Conservation (phyloP, 2,113 vertebrate genomes). For the Pluvialis apricaria region DNA sequence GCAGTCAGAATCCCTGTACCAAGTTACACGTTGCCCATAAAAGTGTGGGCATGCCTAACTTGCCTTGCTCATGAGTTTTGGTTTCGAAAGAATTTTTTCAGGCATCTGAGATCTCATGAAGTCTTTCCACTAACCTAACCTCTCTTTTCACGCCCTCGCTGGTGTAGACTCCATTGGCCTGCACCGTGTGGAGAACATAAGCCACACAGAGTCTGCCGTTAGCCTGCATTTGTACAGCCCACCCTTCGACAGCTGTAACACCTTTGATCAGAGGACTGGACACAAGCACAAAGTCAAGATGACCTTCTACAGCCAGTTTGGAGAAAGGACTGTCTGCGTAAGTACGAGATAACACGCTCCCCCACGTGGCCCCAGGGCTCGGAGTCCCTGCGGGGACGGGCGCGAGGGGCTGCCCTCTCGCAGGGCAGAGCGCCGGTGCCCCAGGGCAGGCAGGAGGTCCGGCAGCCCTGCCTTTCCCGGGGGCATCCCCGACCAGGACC, state of each 20-base stretch:
- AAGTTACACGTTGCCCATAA: neutral
- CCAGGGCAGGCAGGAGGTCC: neutral
- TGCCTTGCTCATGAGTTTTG: neutral
- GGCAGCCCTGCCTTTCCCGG: neutral
- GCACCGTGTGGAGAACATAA: constrained; percentile 94
- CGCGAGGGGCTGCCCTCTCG: too few species aligned
- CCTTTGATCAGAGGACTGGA: constrained; percentile 95
- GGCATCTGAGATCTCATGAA: neutral
- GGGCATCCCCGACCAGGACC: neutral
- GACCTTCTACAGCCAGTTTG: constrained; percentile 95
- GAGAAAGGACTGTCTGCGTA: constrained; percentile 85
- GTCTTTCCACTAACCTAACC: neutral
- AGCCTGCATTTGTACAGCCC: constrained; percentile 97
- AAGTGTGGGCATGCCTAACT: neutral
- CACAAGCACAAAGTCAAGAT: constrained; percentile 90
- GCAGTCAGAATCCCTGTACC: neutral
- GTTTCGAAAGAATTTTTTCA: neutral
- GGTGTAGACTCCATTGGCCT: constrained; percentile 89
- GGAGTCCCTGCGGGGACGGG: fast-evolving
- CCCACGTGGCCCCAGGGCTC: fast-evolving
- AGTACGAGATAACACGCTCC: constrained; percentile 9
- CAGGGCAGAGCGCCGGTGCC: neutral
- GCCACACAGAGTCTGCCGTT: constrained; percentile 89
- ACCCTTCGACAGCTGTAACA: constrained; percentile 86
- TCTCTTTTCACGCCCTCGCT: neutral